Base-by-base conservation (phyloP, 2,113 vertebrate species). In the Oncorhynchus nerka region DNA sequence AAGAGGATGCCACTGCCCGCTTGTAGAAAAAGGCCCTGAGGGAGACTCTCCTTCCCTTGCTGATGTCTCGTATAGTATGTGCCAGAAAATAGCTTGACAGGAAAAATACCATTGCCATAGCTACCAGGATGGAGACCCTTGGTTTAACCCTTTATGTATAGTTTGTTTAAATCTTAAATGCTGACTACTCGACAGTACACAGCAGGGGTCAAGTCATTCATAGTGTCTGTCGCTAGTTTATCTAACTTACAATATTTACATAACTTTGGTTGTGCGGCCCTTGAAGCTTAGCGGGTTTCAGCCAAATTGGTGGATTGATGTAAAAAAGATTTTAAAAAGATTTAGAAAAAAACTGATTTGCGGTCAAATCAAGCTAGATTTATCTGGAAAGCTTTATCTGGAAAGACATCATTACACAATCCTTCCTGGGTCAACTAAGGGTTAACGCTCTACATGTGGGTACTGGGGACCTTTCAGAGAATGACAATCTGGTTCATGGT, bases 1-100 rank as follows among this genome's bases (percentile, higher is more conserved):
- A 84, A 80, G 80, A 80, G 84, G 83, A 75, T 78, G 81, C 75
- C 73, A 76, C 79, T 81, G 84, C 84, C 68, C 68, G 73, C 75
- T 19, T 45, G 39, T 71, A 62, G 73, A 80, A 74, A 74, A 65
- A 86, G 81, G 68, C 85, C 86, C 82, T 76, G 39, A 5, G 82
- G 83, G 88, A 82, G 19, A 55, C 3, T 20, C 77, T 74, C 77
- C 39, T 49, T 74, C 39, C 19, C 32, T 66, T 73, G 72, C 71
- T 68, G 19, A 39, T 69, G 30, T 68, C 67, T n/a, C 45, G 61
- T 39, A 66, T 45, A 62, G 20, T 39, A 48, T 75, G 48, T 66
- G 68, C 72, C 45, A 71, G 48, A 75, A 79, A 75, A 51, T 45
- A 64, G 34, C 59, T 57, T 45, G 55, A 28, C 55, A 64, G 49